Evolutionary conservation across 2,888 invertebrate species (phyloP).

Genomic region (Calameuta pallipes): DNA sequence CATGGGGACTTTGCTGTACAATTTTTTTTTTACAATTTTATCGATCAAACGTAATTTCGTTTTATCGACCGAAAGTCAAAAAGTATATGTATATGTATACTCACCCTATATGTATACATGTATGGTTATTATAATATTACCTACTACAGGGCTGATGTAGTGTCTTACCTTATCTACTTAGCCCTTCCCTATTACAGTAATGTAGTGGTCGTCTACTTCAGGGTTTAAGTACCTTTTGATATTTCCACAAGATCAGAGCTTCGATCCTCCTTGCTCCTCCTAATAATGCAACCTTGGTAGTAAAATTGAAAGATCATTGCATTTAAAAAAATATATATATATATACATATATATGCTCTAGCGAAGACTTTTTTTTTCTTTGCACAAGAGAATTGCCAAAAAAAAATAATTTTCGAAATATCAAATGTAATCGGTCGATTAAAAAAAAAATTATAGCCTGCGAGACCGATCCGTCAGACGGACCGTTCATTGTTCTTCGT

Average conservation of each 20-base stretch:
- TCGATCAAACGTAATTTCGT: not conserved
- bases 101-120: not conserved
- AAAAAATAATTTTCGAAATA: not conserved
- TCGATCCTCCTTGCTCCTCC: not conserved
- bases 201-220: not conserved
- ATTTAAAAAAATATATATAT: no score
- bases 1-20: no score
- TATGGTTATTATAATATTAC: not conserved
- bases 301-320: not conserved
- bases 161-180: not conserved
- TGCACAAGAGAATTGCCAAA: no score
- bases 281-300: not conserved
- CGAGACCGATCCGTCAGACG: not conserved
- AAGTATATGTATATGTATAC: not conserved
- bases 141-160: not conserved
- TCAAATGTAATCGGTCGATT: not conserved
- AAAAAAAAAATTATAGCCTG: not conserved
- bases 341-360: no score
- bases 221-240: not conserved
- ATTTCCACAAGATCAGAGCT: not conserved
- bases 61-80: not conserved
- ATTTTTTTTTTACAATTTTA: no score
- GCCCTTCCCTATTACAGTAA: not conserved
- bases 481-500: not conserved
- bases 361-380: no score